phyloP scores from a whole-genome alignment of 2,113 vertebrate species.

The Petromus typicus region DNA sequence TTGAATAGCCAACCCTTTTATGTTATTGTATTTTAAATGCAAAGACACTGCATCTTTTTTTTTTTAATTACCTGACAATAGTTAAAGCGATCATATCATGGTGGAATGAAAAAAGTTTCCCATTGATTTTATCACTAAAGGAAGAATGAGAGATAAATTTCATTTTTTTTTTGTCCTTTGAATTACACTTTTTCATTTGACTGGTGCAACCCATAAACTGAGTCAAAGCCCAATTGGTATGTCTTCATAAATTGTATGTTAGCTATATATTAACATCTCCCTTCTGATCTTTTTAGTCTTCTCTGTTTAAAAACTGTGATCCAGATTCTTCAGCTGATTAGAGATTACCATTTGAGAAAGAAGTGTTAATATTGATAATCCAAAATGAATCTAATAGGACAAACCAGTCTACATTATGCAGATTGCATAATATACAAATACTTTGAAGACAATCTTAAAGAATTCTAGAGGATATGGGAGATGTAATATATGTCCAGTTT shows the following conservation, averaged over 20 bases:
- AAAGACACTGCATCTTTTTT: background rate
- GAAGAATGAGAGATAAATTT: background rate
- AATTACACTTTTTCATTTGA: background rate
- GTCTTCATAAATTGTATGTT: background rate
- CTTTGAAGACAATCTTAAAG: background rate
- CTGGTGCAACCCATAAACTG: background rate
- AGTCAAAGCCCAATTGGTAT: background rate
- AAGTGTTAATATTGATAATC: background rate
- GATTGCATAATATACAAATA: background rate
- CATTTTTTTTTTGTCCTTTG: background rate
- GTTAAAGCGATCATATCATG: background rate
- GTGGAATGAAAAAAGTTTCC: background rate
- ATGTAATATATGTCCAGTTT: background rate
- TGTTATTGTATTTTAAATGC: background rate
- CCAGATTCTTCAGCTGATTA: background rate
- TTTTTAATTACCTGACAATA: background rate
- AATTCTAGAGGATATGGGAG: background rate
- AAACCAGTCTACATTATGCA: too few species aligned
- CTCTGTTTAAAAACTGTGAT: background rate
- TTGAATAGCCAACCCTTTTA: background rate
- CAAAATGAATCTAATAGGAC: background rate
- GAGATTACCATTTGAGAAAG: background rate
- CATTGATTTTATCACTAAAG: background rate
- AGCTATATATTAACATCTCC: background rate
- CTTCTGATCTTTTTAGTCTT: background rate